Evolutionary conservation across 2,113 vertebrate genomes (phyloP), one percentile per base, ranked within the genome.

Genomic region (Silurus meridionalis): DNA sequence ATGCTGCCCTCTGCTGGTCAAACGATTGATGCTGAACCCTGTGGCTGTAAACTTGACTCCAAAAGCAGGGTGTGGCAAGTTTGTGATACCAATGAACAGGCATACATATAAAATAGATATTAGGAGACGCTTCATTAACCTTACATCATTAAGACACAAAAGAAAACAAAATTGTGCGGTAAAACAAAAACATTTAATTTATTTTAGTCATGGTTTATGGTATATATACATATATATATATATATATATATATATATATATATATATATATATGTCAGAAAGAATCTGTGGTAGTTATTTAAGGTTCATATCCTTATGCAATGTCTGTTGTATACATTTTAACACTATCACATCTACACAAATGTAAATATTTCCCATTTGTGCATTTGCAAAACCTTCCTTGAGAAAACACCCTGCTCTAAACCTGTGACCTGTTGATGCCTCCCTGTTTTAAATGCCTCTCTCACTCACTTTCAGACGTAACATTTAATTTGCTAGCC

Each of bases 401-500:
- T 64, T 66, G 15, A 87, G 81, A 77, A 83, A 80, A 37, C 72
- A 74, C 72, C 61, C 25, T 82, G 63, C 63, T 60, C 58, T 63
- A 72, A 85, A 25, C 46, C 1, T 89, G 90, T 72, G 79, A 91
- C 19, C 23, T 78, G 71, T 85, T 84, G 85, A 90, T 67, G 67
- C 61, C 48, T 80, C 50, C 87, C 21, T 89, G 90, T 89, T 75
- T 83, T 71, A 88, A 89, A 85, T 28, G 83, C 80, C 86, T 79
- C 64, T 48, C 84, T 63, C 57, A 75, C 89, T 85, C 17, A 0
- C 55, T 77, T 87, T 85, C 82, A 83, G 60, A 79, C 52, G 53
- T 85, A 2, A 48, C 10, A 77, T 85, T 90, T 92, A 94, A 93
- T 94, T 91, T 94, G 93, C 95, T 95, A 90, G 90, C 92, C 90